Conservation (phyloP, 2,888 invertebrate species). For the Arctia plantaginis region DNA sequence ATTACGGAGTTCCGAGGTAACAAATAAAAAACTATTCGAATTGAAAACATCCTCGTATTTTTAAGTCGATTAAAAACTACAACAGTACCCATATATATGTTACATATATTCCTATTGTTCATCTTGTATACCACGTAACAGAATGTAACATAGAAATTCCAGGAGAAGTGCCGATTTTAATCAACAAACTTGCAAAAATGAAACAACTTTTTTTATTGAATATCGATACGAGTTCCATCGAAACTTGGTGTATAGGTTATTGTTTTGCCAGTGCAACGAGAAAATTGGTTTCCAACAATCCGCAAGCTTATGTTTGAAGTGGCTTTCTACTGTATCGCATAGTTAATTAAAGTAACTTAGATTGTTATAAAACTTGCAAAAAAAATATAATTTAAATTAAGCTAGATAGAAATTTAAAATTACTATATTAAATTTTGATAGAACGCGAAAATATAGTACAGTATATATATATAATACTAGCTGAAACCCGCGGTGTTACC, state of each 20-base stretch:
- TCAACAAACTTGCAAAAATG: conserved; percentile 32
- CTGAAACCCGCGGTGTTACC: too few relatives aligned
- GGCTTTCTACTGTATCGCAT: conserved; percentile 36
- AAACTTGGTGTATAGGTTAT: conserved; percentile 59
- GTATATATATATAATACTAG: too few relatives aligned
- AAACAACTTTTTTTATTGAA: conserved; percentile 48
- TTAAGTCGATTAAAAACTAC: not conserved
- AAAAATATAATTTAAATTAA: too few relatives aligned
- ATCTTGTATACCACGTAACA: not conserved
- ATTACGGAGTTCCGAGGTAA: too few relatives aligned
- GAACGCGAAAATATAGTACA: too few relatives aligned
- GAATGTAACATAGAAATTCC: not conserved
- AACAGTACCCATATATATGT: not conserved
- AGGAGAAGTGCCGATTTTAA: conserved; percentile 33
- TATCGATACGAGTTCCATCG: conserved; percentile 51
- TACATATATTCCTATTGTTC: not conserved
- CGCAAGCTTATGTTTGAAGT: conserved; percentile 58
- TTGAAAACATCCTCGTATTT: too few relatives aligned
- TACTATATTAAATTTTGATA: too few relatives aligned
- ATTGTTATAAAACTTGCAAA: not conserved
- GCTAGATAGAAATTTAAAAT: too few relatives aligned
- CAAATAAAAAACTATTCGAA: too few relatives aligned
- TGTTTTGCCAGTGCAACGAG: conserved; percentile 61
- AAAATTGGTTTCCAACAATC: conserved; percentile 67
- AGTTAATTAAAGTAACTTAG: conserved; percentile 9